Evolutionary conservation across 2,113 vertebrate genomes (phyloP).

Genomic region (Rattus norvegicus): DNA sequence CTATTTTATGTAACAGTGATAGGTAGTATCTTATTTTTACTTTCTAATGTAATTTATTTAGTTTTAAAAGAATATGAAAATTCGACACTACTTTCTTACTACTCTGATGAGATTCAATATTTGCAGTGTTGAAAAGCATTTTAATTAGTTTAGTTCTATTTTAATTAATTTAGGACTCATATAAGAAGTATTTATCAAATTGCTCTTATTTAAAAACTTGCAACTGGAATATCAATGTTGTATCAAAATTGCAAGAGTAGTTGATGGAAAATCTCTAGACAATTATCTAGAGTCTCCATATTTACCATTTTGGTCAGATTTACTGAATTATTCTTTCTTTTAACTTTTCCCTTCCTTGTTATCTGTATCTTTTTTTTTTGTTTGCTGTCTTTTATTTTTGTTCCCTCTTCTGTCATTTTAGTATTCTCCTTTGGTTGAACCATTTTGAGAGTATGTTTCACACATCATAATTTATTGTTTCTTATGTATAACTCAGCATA

Average conservation of each 20-base stretch:
- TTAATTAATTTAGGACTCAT: background rate
- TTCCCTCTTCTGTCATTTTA: background rate
- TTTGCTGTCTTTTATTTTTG: accelerated
- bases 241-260: background rate
- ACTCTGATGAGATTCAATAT: background rate
- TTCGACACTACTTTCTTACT: background rate
- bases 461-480: background rate
- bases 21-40: background rate
- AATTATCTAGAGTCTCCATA: background rate
- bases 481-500: background rate
- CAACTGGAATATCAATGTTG: background rate
- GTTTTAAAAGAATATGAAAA: constrained; percentile 38
- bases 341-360: no score
- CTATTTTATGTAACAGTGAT: background rate
- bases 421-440: background rate
- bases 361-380: background rate
- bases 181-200: background rate
- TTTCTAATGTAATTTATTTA: constrained; percentile 25
- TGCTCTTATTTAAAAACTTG: background rate
- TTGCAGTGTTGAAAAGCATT: background rate
- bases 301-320: background rate
- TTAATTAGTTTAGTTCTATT: background rate
- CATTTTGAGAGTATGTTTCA: background rate
- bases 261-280: background rate
- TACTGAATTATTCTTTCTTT: background rate